A percentile compares a stretch with the other conserved stretches of the same genome.
Conservation (phyloP, 1,140 invertebrate genomes). For the Geopemphigus sp. region DNA sequence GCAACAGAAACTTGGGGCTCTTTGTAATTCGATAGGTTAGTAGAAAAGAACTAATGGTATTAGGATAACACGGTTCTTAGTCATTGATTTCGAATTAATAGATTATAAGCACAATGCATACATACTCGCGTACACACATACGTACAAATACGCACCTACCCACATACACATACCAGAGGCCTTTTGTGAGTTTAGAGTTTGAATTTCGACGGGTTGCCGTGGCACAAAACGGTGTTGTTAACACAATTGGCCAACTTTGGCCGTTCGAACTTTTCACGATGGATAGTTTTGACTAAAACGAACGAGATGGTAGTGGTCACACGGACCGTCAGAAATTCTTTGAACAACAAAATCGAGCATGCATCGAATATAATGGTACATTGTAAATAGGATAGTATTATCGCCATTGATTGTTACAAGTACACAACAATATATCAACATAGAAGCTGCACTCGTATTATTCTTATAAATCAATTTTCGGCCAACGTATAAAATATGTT, state of each 20-base stretch:
- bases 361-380: neutral
- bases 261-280: conserved; percentile 36
- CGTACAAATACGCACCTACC: neutral
- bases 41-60: conserved; percentile 13
- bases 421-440: too few species aligned
- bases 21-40: conserved; percentile 10
- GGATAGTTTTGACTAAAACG: conserved; percentile 34
- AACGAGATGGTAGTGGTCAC: too few species aligned
- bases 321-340: conserved; percentile 2
- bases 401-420: neutral
- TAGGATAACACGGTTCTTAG: conserved; percentile 17
- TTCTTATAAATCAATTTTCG: too few species aligned
- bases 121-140: neutral
- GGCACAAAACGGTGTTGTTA: conserved; percentile 25
- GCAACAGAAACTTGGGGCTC: conserved; percentile 28
- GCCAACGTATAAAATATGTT: too few species aligned
- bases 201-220: neutral
- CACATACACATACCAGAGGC: neutral
- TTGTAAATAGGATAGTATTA: neutral
- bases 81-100: conserved; percentile 42
- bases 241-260: conserved; percentile 40
- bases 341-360: neutral
- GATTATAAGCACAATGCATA: conserved; percentile 11
- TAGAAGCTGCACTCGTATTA: too few species aligned
- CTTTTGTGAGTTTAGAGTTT: conserved; percentile 2